Base-by-base conservation (phyloP, 35 echinoderm and acorn worm genomes). In the Apostichopus parvimensis region DNA sequence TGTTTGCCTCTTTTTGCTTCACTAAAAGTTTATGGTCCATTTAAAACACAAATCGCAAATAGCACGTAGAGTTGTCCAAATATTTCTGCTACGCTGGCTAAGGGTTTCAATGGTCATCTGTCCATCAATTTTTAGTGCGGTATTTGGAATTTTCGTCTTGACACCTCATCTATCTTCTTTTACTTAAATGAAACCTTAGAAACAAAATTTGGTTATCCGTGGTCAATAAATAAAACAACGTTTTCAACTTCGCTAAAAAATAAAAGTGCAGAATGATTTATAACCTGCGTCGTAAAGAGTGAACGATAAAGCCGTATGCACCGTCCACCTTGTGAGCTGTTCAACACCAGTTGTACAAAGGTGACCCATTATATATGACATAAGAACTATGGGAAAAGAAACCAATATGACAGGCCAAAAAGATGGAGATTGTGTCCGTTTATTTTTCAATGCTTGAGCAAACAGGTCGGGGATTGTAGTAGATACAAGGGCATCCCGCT, bases 381-480 rank as follows among this genome's bases (percentile, higher is more conserved):
- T 14, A 68, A 68, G 18, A 68, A 68, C 11, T 68, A 68, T 14
- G 11, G 18, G 64, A 10, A 68, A 68, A 18, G 18, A 68, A 68
- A 68, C 18, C 64, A 9, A 68, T 11, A 18, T 68, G 18, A 68
- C 64, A 68, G 4, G 64, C 64, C 64, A 68, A 14, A n/a, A 68
- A 4, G 18, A 68, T 14, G 64, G 64, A 68, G 11, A 68, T 9
- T 56, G n/a, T 82, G 17, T 82, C 79, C 55, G 79, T 82, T 82
- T 82, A 54, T 82, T 55, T 82, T 82, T 82, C 79, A 82, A 53
- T 53, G 52, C 11, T 13, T 82, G 79, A 56, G 11, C 25, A 82
- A 82, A 82, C 79, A 82, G 64, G 64, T 0, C 64, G 64, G 18
- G 11, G 9, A 4, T 68, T 14, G 64, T 8, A 11, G 34, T 45